phyloP scores from a whole-genome alignment of 2,797 vertebrate genomes.

The Remorina albescens region DNA sequence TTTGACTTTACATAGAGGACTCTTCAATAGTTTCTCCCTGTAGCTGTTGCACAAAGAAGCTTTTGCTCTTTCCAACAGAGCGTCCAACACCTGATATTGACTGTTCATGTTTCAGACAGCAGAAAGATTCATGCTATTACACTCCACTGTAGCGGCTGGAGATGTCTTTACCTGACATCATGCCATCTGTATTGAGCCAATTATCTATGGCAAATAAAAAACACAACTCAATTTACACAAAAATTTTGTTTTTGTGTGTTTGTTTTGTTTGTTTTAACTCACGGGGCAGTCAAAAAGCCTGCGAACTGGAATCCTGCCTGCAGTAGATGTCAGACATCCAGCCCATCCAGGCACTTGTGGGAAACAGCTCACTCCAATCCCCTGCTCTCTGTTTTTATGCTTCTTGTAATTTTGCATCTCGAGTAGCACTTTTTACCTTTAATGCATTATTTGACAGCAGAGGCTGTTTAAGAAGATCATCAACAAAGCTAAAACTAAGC shows the following conservation, averaged over 20 bases:
- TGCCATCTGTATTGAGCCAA: constrained; percentile 18
- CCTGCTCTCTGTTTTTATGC: constrained; percentile 26
- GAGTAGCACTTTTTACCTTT: constrained; percentile 13
- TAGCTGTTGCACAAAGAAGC: constrained; percentile 16
- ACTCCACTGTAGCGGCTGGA: constrained; percentile 32
- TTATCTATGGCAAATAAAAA: constrained; percentile 59
- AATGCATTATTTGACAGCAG: not conserved
- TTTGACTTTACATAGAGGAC: not conserved
- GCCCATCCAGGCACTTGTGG: constrained; percentile 14
- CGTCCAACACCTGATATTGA: constrained; percentile 46
- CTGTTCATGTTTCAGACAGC: constrained; percentile 55
- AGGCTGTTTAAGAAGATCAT: constrained; percentile 8
- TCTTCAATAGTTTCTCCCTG: not conserved
- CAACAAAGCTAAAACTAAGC: constrained; percentile 23
- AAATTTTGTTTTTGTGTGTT: no score
- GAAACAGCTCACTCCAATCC: constrained; percentile 16
- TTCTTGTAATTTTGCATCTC: constrained; percentile 32
- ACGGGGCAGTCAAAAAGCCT: constrained; percentile 44
- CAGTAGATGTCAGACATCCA: constrained; percentile 27
- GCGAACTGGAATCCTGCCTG: constrained; percentile 21
- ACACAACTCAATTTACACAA: constrained; percentile 46
- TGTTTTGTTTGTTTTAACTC: constrained; percentile 40
- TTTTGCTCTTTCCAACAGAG: constrained; percentile 40
- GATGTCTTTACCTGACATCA: constrained; percentile 40
- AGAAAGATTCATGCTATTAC: constrained; percentile 55